Base-by-base conservation (phyloP, 2,797 vertebrate species). In the Picus viridis region DNA sequence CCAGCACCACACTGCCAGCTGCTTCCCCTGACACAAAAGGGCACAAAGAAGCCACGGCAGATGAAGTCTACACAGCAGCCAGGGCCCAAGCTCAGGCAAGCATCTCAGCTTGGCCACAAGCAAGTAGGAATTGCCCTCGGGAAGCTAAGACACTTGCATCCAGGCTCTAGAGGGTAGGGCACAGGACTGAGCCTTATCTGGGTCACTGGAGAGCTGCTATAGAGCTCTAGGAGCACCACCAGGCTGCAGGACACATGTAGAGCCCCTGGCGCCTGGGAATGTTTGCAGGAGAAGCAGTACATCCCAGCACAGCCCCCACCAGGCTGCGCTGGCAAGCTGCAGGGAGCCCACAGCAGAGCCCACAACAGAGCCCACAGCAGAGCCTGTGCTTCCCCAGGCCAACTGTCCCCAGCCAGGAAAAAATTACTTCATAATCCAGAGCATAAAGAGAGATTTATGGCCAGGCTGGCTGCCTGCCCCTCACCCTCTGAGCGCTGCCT, bases 391-490 rank as follows among this genome's bases (percentile, higher is more conserved):
- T 79, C 86, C 90, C 83, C 79, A 51, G 0, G 59, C 58, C 84
- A 61, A 85, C 65, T 14, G 22, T 43, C 39, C 20, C 68, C 34
- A 3, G 93, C 91, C 96, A 96, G 93, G 94, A 95, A 96, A 96
- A 90, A 76, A 94, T 92, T 61, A 93, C 92, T 94, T 86, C 94
- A 92, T 64, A 81, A 89, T 64, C 57, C 30, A 54, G 49, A 85
- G 67, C 29, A 83, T 64, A 88, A 81, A 90, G 92, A 67, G 61
- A 88, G 89, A 94, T 88, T 93, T 94, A 92, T 53, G 64, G n/a
- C 4, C 59, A 51, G 32, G 71, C 91, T 89, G 16, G 2, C n/a
- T 76, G 89, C 87, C 93, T 81, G 82, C 84, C 89, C 82, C 79
- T 80, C 24, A 3, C 83, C 74, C 87, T 86, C 88, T 32, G 69